Conservation (phyloP, 2,797 vertebrate species). For the Coccyzus lansbergi region DNA sequence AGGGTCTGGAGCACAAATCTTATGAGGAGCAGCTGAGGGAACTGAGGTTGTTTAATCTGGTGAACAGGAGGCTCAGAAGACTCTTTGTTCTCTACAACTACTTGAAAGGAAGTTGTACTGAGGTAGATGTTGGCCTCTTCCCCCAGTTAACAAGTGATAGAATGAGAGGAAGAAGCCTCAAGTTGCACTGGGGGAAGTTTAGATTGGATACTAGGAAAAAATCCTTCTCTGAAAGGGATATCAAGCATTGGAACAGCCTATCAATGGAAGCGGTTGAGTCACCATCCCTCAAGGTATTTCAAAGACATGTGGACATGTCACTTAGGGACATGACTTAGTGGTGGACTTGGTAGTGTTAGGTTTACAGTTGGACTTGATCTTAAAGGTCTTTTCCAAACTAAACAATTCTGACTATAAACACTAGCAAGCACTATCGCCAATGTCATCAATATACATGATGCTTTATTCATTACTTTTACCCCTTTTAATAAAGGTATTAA, state of each 20-base stretch:
- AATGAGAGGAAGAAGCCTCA: too few relatives aligned
- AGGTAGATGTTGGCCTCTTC: too few relatives aligned
- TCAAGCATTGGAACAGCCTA: not conserved
- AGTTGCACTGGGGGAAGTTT: too few relatives aligned
- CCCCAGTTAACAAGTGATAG: too few relatives aligned
- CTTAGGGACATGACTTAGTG: not conserved
- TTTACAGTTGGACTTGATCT: not conserved
- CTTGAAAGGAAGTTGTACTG: too few relatives aligned
- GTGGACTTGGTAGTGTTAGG: not conserved
- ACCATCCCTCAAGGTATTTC: not conserved
- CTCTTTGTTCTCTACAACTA: too few relatives aligned
- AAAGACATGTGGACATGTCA: accelerated
- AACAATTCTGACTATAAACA: not conserved
- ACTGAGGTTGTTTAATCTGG: not conserved
- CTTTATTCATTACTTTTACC: not conserved
- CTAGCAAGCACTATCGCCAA: not conserved
- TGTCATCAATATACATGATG: not conserved
- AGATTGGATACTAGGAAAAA: too few relatives aligned
- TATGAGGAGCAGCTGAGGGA: not conserved
- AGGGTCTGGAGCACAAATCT: not conserved
- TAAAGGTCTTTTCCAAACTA: not conserved
- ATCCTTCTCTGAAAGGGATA: too few relatives aligned
- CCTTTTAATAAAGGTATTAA: not conserved
- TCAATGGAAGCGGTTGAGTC: not conserved
- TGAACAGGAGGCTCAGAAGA: not conserved